phyloP scores from a whole-genome alignment of 2,113 vertebrate species.

The Solenodon paradoxus region DNA sequence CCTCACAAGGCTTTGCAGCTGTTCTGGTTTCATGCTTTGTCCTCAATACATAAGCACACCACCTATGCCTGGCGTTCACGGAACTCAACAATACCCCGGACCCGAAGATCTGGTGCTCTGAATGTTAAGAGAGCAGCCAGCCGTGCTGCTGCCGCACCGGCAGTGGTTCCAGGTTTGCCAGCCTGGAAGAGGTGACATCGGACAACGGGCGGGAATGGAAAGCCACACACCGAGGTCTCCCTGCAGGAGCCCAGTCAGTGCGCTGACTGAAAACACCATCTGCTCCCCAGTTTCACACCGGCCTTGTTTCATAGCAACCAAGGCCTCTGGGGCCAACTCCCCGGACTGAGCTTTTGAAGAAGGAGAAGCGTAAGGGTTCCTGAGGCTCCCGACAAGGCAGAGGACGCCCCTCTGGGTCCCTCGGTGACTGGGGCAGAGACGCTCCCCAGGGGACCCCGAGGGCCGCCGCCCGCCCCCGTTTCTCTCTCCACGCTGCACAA shows the following conservation, averaged over 20 bases:
- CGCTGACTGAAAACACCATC: constrained; percentile 6
- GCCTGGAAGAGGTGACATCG: no score
- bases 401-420: no score
- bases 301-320: not conserved
- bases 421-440: no score
- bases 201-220: not conserved
- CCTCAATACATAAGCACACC: not conserved
- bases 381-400: not conserved
- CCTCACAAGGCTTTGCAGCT: not conserved
- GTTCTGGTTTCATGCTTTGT: not conserved
- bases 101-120: not conserved
- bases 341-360: not conserved
- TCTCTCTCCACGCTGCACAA: no score
- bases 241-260: not conserved
- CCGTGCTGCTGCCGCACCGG: no score
- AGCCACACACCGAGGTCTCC: not conserved
- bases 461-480: no score
- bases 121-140: constrained; percentile 55
- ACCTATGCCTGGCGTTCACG: constrained; percentile 22
- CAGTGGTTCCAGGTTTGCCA: no score
- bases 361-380: fast-evolving
- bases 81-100: not conserved
- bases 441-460: no score
- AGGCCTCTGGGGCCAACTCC: not conserved
- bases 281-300: not conserved